These are phyloP conservation scores for Trichopria drosophilae DNA, from an alignment of 2,888 invertebrate genomes.

Conservation along the genomic window DNA sequence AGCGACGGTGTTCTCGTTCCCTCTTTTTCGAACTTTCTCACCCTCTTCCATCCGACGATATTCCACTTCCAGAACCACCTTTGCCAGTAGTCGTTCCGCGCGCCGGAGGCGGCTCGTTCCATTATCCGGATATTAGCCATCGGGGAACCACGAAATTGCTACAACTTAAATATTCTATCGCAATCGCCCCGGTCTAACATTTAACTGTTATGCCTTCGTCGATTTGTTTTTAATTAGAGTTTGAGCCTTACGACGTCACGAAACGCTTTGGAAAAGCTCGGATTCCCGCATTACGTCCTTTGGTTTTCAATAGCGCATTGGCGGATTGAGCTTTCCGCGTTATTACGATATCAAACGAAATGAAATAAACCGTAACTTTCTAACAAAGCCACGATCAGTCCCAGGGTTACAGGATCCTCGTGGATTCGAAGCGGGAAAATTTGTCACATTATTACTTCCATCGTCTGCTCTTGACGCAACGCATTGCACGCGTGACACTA, in stretches of 20 bases:
- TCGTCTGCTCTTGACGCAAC: constrained; percentile 42
- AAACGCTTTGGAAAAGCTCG: too few relatives aligned
- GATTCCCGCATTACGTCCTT: too few relatives aligned
- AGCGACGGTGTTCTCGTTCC: constrained; percentile 12
- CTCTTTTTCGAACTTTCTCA: constrained; percentile 31
- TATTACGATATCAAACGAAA: too few relatives aligned
- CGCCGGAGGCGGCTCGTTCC: constrained; percentile 47
- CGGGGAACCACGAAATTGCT: constrained; percentile 56
- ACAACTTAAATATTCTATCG: constrained; percentile 57
- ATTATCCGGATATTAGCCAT: constrained; percentile 58
- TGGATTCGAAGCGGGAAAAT: too few relatives aligned
- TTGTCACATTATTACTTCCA: too few relatives aligned
- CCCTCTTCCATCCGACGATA: constrained; percentile 33
- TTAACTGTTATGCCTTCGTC: constrained; percentile 46
- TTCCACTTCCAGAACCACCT: constrained; percentile 8
- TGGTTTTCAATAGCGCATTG: too few relatives aligned
- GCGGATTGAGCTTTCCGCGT: too few relatives aligned
- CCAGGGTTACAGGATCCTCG: too few relatives aligned
- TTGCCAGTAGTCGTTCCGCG: constrained; percentile 18
- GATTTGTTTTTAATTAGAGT: constrained; percentile 53
- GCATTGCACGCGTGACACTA: constrained; percentile 38
- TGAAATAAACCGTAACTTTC: too few relatives aligned
- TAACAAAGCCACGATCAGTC: too few relatives aligned
- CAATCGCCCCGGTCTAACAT: constrained; percentile 44
- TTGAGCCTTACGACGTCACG: too few relatives aligned